Evolutionary conservation across 2,797 vertebrate genomes (phyloP), one percentile per base, ranked within the genome.

Genomic region (Neosilurus mollespiculum): DNA sequence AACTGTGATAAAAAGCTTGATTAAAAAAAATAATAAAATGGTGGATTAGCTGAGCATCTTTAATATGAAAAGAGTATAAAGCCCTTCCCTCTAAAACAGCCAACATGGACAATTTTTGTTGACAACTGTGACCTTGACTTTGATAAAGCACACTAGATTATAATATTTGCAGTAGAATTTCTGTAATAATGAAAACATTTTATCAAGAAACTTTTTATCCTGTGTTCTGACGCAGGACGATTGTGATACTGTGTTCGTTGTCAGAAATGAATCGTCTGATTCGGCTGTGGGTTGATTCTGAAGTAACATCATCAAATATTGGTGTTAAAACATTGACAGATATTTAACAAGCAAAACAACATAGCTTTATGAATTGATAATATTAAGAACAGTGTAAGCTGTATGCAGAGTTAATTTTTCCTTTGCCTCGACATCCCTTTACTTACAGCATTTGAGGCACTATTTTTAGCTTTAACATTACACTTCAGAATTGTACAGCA

Each of bases 401-500:
- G 66, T 18, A 20, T 11, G 34, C 18, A 5, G 20, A 70, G 20
- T n/a, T 12, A 70, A 66, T 30, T 15, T 9, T 30, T n/a, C 37
- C 1, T 70, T 22, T 20, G 22, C 37, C 67, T 49, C 10, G 20
- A 20, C 2, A 12, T 18, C 20, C 18, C 5, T 70, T 70, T 49
- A 49, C 67, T 49, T 43, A 49, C 20, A 70, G 67, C 67, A 11
- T 70, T 22, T 43, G 20, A 37, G 37, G 49, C 43, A 70, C 37
- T 70, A 70, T 70, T 70, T 70, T 70, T 56, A 56, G 71, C 71
- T 30, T 73, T 56, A 73, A 73, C 56, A 11, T 24, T 56, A 73
- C 71, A 73, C 24, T 26, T 54, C 26, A 15, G 15, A n/a, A 72
- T 72, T 53, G n/a, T 54, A 72, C n/a, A 53, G 43, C 24, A 26